phyloP scores from a whole-genome alignment of 2,888 invertebrate species.

The Agrotis clavis region DNA sequence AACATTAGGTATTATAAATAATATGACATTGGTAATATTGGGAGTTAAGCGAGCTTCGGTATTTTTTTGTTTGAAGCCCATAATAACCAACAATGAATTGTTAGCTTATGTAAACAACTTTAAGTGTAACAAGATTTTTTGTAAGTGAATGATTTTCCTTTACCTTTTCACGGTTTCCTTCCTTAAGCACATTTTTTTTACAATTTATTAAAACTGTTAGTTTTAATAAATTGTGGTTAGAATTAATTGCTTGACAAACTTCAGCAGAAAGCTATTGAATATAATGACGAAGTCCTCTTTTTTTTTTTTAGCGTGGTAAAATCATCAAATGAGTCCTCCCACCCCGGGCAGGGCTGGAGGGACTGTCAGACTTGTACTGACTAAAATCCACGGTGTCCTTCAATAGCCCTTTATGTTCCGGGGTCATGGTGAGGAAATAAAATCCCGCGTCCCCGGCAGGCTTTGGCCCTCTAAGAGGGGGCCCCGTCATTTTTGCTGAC shows the following conservation, averaged over 20 bases:
- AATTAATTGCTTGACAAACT: neutral
- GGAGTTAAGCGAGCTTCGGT: constrained; percentile 45
- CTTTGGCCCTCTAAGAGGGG: too few relatives aligned
- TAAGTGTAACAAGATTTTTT: neutral
- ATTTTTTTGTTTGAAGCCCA: constrained; percentile 19
- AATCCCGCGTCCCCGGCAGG: too few relatives aligned
- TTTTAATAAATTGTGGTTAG: neutral
- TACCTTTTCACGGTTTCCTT: constrained; percentile 24
- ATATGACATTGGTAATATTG: constrained; percentile 59
- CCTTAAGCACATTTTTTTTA: neutral
- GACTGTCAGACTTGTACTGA: too few relatives aligned
- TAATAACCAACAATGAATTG: neutral
- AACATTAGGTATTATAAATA: constrained; percentile 67
- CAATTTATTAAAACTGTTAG: neutral
- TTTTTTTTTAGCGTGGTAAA: too few relatives aligned
- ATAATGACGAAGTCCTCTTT: too few relatives aligned
- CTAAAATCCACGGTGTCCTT: too few relatives aligned
- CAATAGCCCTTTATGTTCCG: too few relatives aligned
- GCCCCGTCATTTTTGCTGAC: too few relatives aligned
- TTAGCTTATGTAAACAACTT: neutral
- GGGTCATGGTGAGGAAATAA: too few relatives aligned
- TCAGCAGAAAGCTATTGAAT: too few relatives aligned
- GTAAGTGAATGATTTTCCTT: constrained; percentile 9
- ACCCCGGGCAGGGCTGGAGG: too few relatives aligned
- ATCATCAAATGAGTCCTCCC: too few relatives aligned